Evolutionary conservation across 2,113 vertebrate species (phyloP).

Genomic region (Vulpes ferrilata): DNA sequence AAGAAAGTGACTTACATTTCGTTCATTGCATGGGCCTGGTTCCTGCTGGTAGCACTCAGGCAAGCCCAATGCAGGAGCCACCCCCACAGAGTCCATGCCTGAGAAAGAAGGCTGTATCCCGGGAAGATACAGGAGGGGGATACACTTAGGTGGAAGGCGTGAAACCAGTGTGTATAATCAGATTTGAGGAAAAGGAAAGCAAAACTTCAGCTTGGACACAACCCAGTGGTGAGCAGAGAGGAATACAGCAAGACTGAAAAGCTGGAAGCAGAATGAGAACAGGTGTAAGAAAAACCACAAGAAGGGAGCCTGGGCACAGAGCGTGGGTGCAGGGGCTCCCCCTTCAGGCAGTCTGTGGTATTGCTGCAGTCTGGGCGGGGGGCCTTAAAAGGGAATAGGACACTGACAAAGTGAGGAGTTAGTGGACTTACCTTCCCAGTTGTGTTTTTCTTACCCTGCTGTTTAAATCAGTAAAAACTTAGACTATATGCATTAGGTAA

Average conservation of each 20-base stretch:
- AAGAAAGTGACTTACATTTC: neutral
- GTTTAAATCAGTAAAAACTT: neutral
- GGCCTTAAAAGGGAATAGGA: neutral
- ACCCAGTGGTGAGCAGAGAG: neutral
- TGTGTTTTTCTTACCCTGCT: neutral
- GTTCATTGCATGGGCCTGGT: neutral
- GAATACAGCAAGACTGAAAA: neutral
- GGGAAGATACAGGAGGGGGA: neutral
- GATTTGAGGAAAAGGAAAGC: neutral
- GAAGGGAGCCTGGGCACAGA: neutral
- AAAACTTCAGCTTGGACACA: neutral
- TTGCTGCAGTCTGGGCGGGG: neutral
- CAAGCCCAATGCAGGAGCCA: neutral
- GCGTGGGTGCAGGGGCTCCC: neutral
- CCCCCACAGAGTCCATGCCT: neutral
- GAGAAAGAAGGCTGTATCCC: neutral
- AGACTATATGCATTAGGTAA: neutral
- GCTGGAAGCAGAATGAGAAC: neutral
- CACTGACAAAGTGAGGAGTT: neutral
- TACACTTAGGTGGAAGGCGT: neutral
- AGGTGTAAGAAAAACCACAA: neutral
- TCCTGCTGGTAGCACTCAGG: neutral
- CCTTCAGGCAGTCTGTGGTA: neutral
- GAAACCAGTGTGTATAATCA: neutral
- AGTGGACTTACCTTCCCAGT: neutral